Base-by-base conservation (phyloP, 2,888 invertebrate genomes). In the Arctia plantaginis region DNA sequence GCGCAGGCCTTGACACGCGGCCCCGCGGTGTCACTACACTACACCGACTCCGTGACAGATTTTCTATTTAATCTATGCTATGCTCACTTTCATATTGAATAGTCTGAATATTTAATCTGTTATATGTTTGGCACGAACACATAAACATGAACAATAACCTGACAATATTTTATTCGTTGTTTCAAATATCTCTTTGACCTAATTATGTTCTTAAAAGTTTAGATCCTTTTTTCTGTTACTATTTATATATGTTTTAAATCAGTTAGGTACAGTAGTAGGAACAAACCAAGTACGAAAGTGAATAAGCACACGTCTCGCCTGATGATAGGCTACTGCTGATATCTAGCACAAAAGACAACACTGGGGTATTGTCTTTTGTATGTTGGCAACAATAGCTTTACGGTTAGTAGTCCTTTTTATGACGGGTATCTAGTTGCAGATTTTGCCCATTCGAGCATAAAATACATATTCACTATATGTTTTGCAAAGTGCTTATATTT, bases 1-100 rank as follows among this genome's bases (percentile, higher is more conserved):
- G 92, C 89, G 90, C 79, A 83, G 88, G 88, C 93, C 93, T 93
- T 93, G 93, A 93, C 93, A 93, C 83, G 85, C 75, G 76, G 77
- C 79, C 73, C 41, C 69, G 27, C 73, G 75, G 79, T 84, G 82
- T 84, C 82, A 82, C 76, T 73, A 75, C 85, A 77, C 82, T 83
- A 82, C 71, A 41, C 70, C 77, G 81, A 72, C 75, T 81, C 78
- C 77, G 74, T 82, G 84, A 80, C 84, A 85, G 82, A 84, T 81
- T 77, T 81, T 79, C 77, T 85, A 79, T 85, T 83, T 82, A 83
- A 85, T 85, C 81, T 84, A 81, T 85, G 82, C 72, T 74, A 81
- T 85, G 82, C 75, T 74, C 75, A 74, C 67, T 78, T 74, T 75
- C 66, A 69, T 77, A 76, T 76, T 76, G 41, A 69, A 62, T 75